phyloP scores from a whole-genome alignment of 2,888 invertebrate species.

The Lymantria dispar region DNA sequence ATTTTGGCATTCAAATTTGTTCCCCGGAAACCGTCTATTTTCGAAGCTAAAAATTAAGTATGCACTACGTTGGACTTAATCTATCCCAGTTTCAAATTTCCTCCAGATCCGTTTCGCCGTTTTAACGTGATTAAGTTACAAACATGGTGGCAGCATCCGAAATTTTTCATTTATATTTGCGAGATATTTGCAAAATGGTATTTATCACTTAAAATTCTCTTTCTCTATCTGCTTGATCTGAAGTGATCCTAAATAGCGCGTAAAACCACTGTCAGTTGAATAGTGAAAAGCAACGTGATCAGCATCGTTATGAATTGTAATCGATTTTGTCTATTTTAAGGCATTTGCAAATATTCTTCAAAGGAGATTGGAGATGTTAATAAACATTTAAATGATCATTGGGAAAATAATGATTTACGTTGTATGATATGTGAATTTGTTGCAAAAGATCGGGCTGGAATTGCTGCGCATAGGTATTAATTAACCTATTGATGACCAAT shows the following conservation, averaged over 20 bases:
- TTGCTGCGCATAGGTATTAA: conserved; percentile 46
- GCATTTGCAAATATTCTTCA: conserved; percentile 22
- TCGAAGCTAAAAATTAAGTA: too few species aligned
- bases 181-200: neutral
- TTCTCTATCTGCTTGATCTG: neutral
- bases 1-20: too few species aligned
- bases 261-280: neutral
- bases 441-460: conserved; percentile 55
- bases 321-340: conserved; percentile 10
- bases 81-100: too few species aligned
- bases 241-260: too few species aligned
- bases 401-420: conserved; percentile 42
- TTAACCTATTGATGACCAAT: neutral
- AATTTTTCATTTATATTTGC: neutral
- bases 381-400: conserved; percentile 44
- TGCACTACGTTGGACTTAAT: too few species aligned
- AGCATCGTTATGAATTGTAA: conserved; percentile 1
- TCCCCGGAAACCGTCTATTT: too few species aligned
- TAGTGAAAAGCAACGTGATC: neutral
- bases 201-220: neutral
- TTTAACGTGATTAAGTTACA: too few species aligned
- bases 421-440: conserved; percentile 52
- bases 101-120: too few species aligned
- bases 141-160: neutral
- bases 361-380: neutral